Percentiles rank a stretch among this genome's conserved stretches.
Conservation (phyloP, 2,113 vertebrate genomes). For the Pomatostomus ruficeps region DNA sequence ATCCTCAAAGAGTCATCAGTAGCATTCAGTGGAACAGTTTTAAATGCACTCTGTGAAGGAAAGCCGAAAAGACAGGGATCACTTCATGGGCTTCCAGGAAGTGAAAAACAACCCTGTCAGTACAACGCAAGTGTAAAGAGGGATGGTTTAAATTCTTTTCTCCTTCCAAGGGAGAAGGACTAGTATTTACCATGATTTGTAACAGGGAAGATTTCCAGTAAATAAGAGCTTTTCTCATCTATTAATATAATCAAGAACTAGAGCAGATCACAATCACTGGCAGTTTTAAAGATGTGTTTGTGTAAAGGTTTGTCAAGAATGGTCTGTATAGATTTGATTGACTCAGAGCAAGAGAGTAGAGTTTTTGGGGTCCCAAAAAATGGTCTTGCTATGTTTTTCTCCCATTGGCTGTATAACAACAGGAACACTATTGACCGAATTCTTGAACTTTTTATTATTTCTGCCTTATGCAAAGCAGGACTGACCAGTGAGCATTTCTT, state of each 20-base stretch:
- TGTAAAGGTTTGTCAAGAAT: neutral
- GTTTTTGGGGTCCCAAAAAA: neutral
- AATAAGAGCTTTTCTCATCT: neutral
- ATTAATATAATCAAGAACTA: neutral
- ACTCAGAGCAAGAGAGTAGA: neutral
- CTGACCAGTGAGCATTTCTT: neutral
- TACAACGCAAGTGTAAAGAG: neutral
- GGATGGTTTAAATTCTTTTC: neutral
- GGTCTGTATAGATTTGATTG: neutral
- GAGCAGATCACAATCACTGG: neutral
- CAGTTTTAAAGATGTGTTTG: neutral
- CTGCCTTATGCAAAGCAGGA: neutral
- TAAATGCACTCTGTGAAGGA: neutral
- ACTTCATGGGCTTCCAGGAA: neutral
- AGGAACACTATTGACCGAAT: neutral
- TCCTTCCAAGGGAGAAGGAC: neutral
- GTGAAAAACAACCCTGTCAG: neutral
- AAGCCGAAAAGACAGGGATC: neutral
- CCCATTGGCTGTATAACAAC: neutral
- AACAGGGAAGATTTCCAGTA: neutral
- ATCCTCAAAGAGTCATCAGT: neutral
- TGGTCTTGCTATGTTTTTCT: neutral
- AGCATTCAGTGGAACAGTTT: neutral
- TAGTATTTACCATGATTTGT: neutral
- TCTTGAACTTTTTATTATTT: neutral